Conservation (phyloP, 2,113 vertebrate genomes). For the Mystacornis crossleyi region DNA sequence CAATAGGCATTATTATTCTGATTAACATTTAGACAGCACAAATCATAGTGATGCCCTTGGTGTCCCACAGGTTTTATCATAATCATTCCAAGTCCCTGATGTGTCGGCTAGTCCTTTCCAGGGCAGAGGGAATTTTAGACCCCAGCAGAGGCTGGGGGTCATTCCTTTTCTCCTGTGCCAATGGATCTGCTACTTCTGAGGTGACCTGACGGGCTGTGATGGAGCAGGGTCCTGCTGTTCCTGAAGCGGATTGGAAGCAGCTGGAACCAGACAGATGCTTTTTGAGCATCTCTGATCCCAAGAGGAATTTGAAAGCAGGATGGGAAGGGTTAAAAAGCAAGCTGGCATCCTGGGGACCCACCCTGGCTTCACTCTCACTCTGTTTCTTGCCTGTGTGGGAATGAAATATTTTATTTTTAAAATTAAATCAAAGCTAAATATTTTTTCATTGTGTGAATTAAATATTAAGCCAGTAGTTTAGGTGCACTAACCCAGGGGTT, state of each 20-base stretch:
- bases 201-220: fast-evolving
- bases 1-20: slow-evolving; percentile 73
- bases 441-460: not conserved
- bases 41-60: slow-evolving; percentile 62
- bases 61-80: slow-evolving; percentile 43
- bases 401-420: not conserved
- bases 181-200: not conserved
- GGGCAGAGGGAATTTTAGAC: not conserved
- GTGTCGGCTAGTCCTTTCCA: not conserved
- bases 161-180: not conserved
- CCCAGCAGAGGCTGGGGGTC: not conserved
- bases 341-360: not conserved
- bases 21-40: slow-evolving; percentile 73
- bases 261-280: not conserved
- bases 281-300: not conserved
- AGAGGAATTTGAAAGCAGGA: not conserved
- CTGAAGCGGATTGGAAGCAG: not conserved
- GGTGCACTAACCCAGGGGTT: not conserved
- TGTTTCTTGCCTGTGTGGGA: not conserved
- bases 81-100: not conserved
- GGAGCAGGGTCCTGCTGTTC: not conserved
- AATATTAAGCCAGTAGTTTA: not conserved
- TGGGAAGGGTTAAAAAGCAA: not conserved
- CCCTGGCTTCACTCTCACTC: not conserved
- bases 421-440: not conserved